Evolutionary conservation across 2,888 invertebrate genomes (phyloP), one percentile per base, ranked within the genome.

Genomic region (Synergus itoensis): DNA sequence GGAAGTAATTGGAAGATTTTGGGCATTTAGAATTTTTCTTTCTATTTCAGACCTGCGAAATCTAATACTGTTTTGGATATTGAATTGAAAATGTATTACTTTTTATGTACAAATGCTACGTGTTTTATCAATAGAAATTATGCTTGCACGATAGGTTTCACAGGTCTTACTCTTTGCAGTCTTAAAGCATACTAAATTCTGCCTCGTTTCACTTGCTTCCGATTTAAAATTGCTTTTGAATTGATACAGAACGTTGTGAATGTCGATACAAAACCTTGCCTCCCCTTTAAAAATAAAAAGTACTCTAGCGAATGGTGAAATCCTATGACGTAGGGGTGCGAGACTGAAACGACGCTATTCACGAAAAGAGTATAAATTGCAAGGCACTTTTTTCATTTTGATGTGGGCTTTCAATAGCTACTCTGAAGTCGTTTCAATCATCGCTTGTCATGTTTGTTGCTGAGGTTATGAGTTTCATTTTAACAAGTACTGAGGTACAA

Each of bases 351-450:
- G 73, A 73, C 73, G 36, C 12, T 57, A 16, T 53, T 73, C 36
- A 40, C 16, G 73, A 73, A 73, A 73, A 73, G 73, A 73, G 53
- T 16, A 73, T 36, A 73, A 36, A 81, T 79, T 79, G 80, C 81
- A 83, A 83, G 83, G 83, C 83, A 83, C 83, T 79, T 81, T 77
- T 80, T 79, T 78, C 78, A 78, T 83, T 81, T 81, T 77, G 63
- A 60, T 79, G 79, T 79, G 18, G 36, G 53, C 28, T 73, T 73
- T 14, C 21, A n/a, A 18, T 41, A 45, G 11, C 14, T 45, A 11
- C 67, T 67, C 12, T 21, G 43, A 43, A 21, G 40, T 40, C 73
- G 73, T 73, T 73, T 57, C 73, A 73, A 28, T 73, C 73, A 77
- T 65, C 80, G 81, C 83, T 82, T 83, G 82, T 82, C 83, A 82